Evolutionary conservation across 2,888 invertebrate genomes (phyloP), one percentile per base, ranked within the genome.

Genomic region (Troilus luridus): DNA sequence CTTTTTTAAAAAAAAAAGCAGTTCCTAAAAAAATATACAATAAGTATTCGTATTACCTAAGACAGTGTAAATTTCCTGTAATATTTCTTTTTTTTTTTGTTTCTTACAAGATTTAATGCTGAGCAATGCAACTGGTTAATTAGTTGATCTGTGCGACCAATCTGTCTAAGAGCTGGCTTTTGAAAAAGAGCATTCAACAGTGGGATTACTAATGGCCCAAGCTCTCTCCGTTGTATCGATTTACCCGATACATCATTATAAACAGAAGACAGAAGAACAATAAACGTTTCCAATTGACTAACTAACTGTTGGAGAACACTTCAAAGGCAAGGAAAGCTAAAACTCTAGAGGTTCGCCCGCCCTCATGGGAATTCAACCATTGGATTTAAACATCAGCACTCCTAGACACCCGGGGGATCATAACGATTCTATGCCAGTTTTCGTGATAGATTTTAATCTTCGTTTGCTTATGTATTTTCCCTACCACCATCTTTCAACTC

Each of bases 101-200:
- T 67, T 67, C 3, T 67, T 67, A 64, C 10, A 67, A 27, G 17
- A 77, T 77, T 67, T 19, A 9, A 77, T 7, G 17, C 7, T 77
- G 41, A 77, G 72, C 9, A 77, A 12, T 41, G 72, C 72, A 77
- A 77, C 72, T 77, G 41, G 72, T 77, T 41, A 41, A 41, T 77
- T 5, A 17, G 7, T 19, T 17, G 27, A 27, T 17, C 7, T 41
- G 12, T 1, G 1, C 1, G 72, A 77, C 17, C 27, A 41, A 77
- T 77, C 72, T 41, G 72, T 77, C 72, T 27, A 27, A 24, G 10
- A 24, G 67, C 67, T 24, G 72, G 72, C 14, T 17, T 6, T 27
- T 41, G 72, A 77, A 77, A 41, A 77, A 77, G 41, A 27, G 41
- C 72, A 77, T 77, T 77, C 72, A 77, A 77, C 72, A 77, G 72